These are phyloP conservation scores for Chromis chromis DNA, from an alignment of 2,797 vertebrate genomes.

Conservation along the genomic window DNA sequence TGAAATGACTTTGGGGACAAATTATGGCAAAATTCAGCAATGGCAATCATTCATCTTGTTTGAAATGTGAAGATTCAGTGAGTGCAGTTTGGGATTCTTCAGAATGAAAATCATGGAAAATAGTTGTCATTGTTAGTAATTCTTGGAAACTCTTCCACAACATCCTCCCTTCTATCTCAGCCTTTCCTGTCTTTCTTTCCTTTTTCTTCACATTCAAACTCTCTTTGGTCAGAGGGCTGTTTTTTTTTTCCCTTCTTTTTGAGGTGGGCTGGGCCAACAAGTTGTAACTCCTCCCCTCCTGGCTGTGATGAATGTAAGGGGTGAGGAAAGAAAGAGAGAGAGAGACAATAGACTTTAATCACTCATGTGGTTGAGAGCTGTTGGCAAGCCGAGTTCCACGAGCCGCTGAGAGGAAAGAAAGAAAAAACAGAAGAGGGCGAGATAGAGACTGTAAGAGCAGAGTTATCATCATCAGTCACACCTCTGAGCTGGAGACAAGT, in stretches of 20 bases:
- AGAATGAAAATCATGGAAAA: conserved; percentile 35
- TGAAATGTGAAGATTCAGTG: conserved; percentile 6
- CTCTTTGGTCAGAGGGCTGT: conserved; percentile 40
- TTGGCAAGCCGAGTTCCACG: conserved; percentile 59
- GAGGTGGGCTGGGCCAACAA: conserved; percentile 48
- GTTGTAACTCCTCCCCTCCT: conserved; percentile 65
- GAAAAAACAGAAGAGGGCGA: conserved; percentile 27
- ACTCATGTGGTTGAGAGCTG: conserved; percentile 77
- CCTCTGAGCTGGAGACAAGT: conserved; percentile 33
- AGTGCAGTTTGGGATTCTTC: not conserved
- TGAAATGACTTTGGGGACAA: too few species aligned
- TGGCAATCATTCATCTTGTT: not conserved
- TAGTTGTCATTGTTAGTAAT: conserved; percentile 38
- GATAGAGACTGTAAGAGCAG: conserved; percentile 37
- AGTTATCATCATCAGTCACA: conserved; percentile 42
- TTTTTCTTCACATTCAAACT: conserved; percentile 52
- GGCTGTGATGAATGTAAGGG: conserved; percentile 58
- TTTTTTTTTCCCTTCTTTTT: conserved; percentile 36
- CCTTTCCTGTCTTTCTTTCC: conserved; percentile 61
- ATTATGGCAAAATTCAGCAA: not conserved
- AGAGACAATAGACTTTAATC: conserved; percentile 85
- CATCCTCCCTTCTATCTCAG: conserved; percentile 57
- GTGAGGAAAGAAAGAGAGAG: conserved; percentile 40
- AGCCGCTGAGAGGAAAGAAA: conserved; percentile 16
- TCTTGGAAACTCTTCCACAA: conserved; percentile 52